Evolutionary conservation across 53 echinoderm and acorn worm genomes (phyloP), one percentile per base, ranked within the genome.

Genomic region (Echinometra lucunter): DNA sequence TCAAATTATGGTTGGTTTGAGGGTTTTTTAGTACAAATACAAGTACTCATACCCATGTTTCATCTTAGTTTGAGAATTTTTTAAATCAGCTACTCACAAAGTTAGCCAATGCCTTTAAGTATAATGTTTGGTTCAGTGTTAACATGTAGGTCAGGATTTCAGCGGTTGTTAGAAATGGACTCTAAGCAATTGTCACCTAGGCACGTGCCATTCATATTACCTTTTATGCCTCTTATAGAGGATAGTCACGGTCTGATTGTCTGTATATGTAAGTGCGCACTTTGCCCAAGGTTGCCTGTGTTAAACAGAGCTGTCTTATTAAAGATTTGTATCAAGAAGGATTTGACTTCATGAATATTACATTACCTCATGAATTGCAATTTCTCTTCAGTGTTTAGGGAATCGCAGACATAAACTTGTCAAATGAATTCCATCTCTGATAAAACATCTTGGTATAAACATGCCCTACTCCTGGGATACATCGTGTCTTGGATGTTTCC

Each of bases 361-460:
- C 75, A 75, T 75, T 75, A 12, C 40, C 40, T 75, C 75, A 38
- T 75, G 75, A 75, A 38, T 37, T 8, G 18, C 75, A 75, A 75
- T 75, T 3, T 75, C 21, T 40, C 42, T 19, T 18, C 38, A 38
- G n/a, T 75, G 40, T 17, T 75, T 10, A 40, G 38, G 75, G 18
- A 75, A 75, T 75, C 18, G n/a, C 18, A 75, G 75, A 40, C 40
- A 75, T 40, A 30, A 27, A 18, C 19, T 40, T 75, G 75, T 4
- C 38, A 75, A 13, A 75, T 75, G 75, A 75, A 75, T 75, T 38
- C 2, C 75, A 9, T 40, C 75, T 40, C 40, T 75, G 78, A 78
- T 78, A 78, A n/a, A 40, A 40, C 78, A 78, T 78, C 78, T 78
- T 42, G 42, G 78, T 78, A 78, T 78, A 42, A 78, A 78, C 78